Percentiles rank a stretch among this genome's conserved stretches.
phyloP scores from a whole-genome alignment of 2,113 vertebrate species.

The Sinocyclocheilus anophthalmus region DNA sequence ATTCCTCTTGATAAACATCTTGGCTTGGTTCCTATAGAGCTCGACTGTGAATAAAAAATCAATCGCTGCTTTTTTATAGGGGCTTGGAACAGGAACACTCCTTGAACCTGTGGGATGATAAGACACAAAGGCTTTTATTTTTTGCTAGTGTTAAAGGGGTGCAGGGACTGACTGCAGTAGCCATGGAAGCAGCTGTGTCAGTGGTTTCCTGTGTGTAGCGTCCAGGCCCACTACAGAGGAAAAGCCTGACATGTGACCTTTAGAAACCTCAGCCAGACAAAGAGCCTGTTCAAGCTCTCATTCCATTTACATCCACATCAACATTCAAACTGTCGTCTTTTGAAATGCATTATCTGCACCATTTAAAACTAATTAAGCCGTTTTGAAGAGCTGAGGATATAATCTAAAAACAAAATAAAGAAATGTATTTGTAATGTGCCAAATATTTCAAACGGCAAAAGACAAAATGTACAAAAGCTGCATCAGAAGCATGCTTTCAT shows the following conservation, averaged over 20 bases:
- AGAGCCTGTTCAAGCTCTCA: constrained; percentile 67
- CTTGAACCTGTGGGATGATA: constrained; percentile 34
- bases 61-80: constrained; percentile 7
- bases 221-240: constrained; percentile 53
- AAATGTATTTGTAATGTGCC: neutral
- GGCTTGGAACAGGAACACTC: neutral
- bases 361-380: constrained; percentile 37
- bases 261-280: constrained; percentile 68
- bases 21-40: constrained; percentile 1
- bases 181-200: constrained; percentile 54
- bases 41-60: neutral
- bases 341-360: constrained; percentile 55
- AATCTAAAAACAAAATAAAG: neutral
- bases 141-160: constrained; percentile 26
- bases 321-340: constrained; percentile 48
- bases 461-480: neutral
- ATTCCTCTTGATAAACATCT: constrained; percentile 3
- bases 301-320: constrained; percentile 73
- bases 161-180: constrained; percentile 3
- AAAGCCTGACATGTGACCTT: constrained; percentile 62
- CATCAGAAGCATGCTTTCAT: neutral
- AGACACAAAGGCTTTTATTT: constrained; percentile 42
- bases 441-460: neutral
- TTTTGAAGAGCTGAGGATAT: neutral
- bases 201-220: constrained; percentile 62